Conservation (phyloP, 2,888 invertebrate genomes). For the Unio pictorum region DNA sequence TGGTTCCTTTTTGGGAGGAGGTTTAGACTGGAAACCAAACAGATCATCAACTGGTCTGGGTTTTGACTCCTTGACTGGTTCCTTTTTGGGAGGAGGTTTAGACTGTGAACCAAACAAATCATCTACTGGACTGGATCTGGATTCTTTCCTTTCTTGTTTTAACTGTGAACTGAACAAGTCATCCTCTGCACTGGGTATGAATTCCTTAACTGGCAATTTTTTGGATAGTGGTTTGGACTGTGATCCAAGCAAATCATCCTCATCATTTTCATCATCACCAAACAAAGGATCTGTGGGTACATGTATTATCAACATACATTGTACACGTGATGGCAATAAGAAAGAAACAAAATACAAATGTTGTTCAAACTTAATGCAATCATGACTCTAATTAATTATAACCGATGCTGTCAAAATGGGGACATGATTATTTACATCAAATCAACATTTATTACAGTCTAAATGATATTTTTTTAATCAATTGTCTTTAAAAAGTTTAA, state of each 20-base stretch:
- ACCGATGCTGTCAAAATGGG: too few relatives aligned
- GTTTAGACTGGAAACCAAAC: conserved; percentile 4
- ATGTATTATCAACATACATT: too few relatives aligned
- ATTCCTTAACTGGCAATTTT: conserved; percentile 8
- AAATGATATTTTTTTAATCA: too few relatives aligned
- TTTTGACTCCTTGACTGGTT: background rate
- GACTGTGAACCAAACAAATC: conserved; percentile 32
- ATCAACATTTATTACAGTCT: too few relatives aligned
- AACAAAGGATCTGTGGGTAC: conserved; percentile 21
- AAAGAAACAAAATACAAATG: too few relatives aligned
- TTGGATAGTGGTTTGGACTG: conserved; percentile 1
- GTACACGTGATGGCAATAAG: too few relatives aligned
- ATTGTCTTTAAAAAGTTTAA: too few relatives aligned
- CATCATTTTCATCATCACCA: conserved; percentile 20
- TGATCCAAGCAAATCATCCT: conserved; percentile 21
- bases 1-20: conserved; percentile 1
- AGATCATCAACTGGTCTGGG: conserved; percentile 10
- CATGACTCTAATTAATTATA: too few relatives aligned
- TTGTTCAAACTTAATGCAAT: too few relatives aligned
- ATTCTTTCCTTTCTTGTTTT: conserved; percentile 3
- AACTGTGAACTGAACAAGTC: conserved; percentile 29
- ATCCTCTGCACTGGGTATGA: conserved; percentile 9
- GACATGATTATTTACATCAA: too few relatives aligned
- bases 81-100: conserved; percentile 9
- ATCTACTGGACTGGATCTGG: conserved; percentile 11